Evolutionary conservation across 1,140 invertebrate species (phyloP).

Genomic region (Nephotettix cincticeps): DNA sequence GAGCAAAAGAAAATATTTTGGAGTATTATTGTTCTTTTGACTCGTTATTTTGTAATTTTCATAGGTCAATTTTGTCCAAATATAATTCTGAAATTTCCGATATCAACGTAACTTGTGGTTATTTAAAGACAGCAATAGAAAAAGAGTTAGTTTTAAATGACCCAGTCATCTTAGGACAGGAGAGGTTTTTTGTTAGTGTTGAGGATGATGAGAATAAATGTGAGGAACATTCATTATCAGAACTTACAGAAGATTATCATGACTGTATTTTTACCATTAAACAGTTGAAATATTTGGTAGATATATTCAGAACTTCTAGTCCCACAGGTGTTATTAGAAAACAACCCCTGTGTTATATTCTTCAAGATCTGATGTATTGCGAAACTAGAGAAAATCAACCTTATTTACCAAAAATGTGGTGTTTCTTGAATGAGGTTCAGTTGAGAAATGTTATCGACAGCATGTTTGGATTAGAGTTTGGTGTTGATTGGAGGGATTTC

Average conservation of each 20-base stretch:
- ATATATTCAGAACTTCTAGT: conserved; percentile 53
- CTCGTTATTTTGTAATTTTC: not conserved
- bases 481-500: conserved; percentile 62
- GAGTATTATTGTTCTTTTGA: conserved; percentile 13
- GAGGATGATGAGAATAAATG: not conserved
- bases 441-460: conserved; percentile 49
- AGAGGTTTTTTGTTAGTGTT: conserved; percentile 45
- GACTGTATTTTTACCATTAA: conserved; percentile 16
- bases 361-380: conserved; percentile 55
- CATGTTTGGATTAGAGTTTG: conserved; percentile 52
- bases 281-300: conserved; percentile 52
- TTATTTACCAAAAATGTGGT: conserved; percentile 54
- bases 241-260: not conserved
- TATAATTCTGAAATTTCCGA: conserved; percentile 56
- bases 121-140: conserved; percentile 57
- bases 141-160: conserved; percentile 49
- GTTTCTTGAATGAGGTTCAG: conserved; percentile 49
- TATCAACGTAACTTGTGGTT: conserved; percentile 53
- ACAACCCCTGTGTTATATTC: conserved; percentile 53
- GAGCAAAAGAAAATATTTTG: conserved; percentile 49
- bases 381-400: conserved; percentile 50
- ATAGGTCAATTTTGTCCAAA: conserved; percentile 11
- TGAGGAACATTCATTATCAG: not conserved
- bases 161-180: conserved; percentile 50
- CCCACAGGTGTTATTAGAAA: conserved; percentile 53